A percentile compares a stretch with the other conserved stretches of the same genome.
phyloP scores from a whole-genome alignment of 2,888 invertebrate species.

The Diploptera punctata region DNA sequence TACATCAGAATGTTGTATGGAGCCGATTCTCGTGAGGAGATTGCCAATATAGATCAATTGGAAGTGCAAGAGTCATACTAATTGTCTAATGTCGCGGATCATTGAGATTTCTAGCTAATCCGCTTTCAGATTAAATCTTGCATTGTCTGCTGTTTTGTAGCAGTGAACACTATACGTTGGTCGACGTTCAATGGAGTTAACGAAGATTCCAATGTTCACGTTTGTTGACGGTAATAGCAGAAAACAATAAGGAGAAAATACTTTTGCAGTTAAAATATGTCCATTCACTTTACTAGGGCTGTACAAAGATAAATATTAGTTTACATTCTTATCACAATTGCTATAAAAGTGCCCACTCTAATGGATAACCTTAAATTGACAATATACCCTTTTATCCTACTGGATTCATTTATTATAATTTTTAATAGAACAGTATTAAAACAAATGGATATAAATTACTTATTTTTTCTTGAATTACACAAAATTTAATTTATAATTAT shows the following conservation, averaged over 20 bases:
- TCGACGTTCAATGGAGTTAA: neutral
- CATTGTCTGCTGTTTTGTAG: neutral
- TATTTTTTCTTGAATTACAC: no score
- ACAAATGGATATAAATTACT: no score
- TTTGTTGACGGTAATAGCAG: neutral
- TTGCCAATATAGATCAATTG: neutral
- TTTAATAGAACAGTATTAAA: no score
- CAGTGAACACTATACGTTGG: neutral
- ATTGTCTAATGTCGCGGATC: conserved; percentile 7
- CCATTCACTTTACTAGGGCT: neutral
- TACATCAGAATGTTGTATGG: neutral
- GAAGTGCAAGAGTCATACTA: conserved; percentile 17
- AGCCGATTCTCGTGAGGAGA: neutral
- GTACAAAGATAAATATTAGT: no score
- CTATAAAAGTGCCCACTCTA: no score
- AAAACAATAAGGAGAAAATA: neutral
- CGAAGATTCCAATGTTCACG: neutral
- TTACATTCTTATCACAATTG: no score
- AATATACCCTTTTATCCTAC: no score
- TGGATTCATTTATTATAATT: no score
- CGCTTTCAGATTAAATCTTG: neutral
- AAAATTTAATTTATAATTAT: no score
- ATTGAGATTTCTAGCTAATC: conserved; percentile 17
- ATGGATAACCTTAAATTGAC: no score
- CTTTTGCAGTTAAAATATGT: neutral